Evolutionary conservation across 2,888 invertebrate species (phyloP), one percentile per base, ranked within the genome.

Genomic region (Cyclophora albipunctata): DNA sequence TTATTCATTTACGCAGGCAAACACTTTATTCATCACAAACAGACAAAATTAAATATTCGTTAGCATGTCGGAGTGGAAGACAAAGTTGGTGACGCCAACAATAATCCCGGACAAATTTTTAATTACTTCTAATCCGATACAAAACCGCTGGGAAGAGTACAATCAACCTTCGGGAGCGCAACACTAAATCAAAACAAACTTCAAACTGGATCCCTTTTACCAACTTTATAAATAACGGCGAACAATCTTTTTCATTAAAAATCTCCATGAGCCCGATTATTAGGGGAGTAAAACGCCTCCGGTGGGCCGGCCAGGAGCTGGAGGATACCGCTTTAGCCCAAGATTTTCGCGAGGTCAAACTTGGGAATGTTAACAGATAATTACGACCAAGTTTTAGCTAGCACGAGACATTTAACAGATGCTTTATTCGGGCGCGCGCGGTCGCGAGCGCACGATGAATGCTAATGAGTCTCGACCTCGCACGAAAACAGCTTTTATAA

Each of bases 321-420:
- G 70, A 69, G 71, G 77, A 73, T 73, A 70, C 78, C 78, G 75
- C 76, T 68, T 76, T 73, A 69, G 69, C 66, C 66, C 62, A 78
- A 84, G 85, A 84, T 85, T 84, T 83, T 72, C 81, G 78, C 84
- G 84, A 80, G 86, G 86, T 86, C 86, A 85, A 85, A 87, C 84
- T 87, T 88, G 77, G 81, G 78, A 84, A 85, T 88, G 86, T 88
- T 87, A 87, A 87, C 88, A 88, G 87, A 88, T 88, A 87, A 88
- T 88, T 87, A 87, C 81, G 78, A 75, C 75, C 76, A 86, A 87
- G 86, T 86, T 86, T 85, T 77, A 81, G 81, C 83, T 77, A 81
- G 83, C 83, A 83, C 84, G 85, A 85, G 87, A 88, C 86, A 87
- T 88, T 88, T 88, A 88, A 85, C 88, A 86, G 87, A 85, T 86